phyloP scores from a whole-genome alignment of 2,113 vertebrate genomes.

The Dunckerocampus dactyliophorus region DNA sequence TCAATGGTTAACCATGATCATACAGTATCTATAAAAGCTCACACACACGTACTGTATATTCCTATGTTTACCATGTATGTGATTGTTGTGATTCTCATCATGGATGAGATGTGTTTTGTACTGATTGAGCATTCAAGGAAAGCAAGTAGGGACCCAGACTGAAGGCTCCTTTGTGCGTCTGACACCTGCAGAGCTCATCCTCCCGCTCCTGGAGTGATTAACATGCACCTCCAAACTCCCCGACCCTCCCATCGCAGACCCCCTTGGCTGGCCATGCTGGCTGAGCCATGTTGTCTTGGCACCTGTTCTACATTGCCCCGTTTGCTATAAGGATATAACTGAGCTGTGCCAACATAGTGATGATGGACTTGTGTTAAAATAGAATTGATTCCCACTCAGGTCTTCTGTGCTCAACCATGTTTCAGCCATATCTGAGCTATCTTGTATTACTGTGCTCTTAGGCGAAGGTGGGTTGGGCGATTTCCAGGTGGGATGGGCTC shows the following conservation, averaged over 20 bases:
- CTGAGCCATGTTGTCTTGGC: slow-evolving; percentile 46
- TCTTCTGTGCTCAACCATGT: too few species aligned
- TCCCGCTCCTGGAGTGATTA: slow-evolving; percentile 59
- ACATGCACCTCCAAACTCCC: slow-evolving; percentile 66
- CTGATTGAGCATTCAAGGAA: slow-evolving; percentile 29
- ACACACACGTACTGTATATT: background rate
- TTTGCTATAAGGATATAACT: slow-evolving; percentile 50
- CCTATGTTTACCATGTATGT: background rate
- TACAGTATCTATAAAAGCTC: background rate
- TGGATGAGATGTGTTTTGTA: slow-evolving; percentile 26
- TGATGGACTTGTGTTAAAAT: slow-evolving; percentile 10
- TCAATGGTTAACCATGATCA: too few species aligned
- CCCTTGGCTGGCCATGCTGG: slow-evolving; percentile 47
- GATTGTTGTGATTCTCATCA: slow-evolving; percentile 13
- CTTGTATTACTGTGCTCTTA: too few species aligned
- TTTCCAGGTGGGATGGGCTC: too few species aligned
- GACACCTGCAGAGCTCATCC: slow-evolving; percentile 69
- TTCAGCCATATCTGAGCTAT: too few species aligned
- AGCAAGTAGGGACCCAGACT: slow-evolving; percentile 38
- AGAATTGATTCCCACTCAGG: slow-evolving; percentile 16
- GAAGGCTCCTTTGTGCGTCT: slow-evolving; percentile 69
- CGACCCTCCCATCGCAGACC: slow-evolving; percentile 32
- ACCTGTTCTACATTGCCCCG: slow-evolving; percentile 57
- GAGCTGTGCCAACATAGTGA: slow-evolving; percentile 16
- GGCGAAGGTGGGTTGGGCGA: too few species aligned